Base-by-base conservation (phyloP, 2,888 invertebrate genomes). In the Melitaea athalia region DNA sequence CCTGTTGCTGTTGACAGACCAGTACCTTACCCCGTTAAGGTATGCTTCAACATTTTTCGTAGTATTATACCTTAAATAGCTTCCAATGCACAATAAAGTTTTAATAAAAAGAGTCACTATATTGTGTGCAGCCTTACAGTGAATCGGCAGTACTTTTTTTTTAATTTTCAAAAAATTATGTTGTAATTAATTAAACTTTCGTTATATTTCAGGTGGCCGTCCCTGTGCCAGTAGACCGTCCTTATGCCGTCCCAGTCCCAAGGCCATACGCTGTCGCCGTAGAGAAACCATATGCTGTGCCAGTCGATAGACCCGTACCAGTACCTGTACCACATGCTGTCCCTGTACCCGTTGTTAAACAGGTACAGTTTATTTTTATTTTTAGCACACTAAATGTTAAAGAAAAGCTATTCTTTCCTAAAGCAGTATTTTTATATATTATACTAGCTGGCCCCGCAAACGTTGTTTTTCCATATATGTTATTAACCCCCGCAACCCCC, bases 221-320 rank as follows among this genome's bases (percentile, higher is more conserved):
- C 42, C 87, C 93, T 5, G 84, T 87, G 17, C 87, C 93, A 24
- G 89, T 93, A 66, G 89, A 93, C 87, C 83, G 94, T 68, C 93
- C 94, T 68, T 91, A 92, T 79, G 86, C 93, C 15, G 89, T 94
- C 50, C 80, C 92, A 62, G 91, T 93, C n/a, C 90, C 93, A 73
- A 85, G 82, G 61, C 90, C 94, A 60, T 88, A 92, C 86, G 88
- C 93, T 0, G 93, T 93, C 7, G 76, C 93, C 67, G 90, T 94
- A 63, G 88, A 92, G 81, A 83, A 82, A 83, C 86, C 89, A 75
- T 83, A 93, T 63, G 85, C 94, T 55, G 89, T 93, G 57, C 87
- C 94, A 72, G 91, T 94, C 31, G 90, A 94, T 86, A 85, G 94
- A 76, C 86, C 94, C 72, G 86, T 93, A 47, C 84, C 88, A 0